Evolutionary conservation across 1,140 invertebrate genomes (phyloP).

Genomic region (Drosophila ercepeae): DNA sequence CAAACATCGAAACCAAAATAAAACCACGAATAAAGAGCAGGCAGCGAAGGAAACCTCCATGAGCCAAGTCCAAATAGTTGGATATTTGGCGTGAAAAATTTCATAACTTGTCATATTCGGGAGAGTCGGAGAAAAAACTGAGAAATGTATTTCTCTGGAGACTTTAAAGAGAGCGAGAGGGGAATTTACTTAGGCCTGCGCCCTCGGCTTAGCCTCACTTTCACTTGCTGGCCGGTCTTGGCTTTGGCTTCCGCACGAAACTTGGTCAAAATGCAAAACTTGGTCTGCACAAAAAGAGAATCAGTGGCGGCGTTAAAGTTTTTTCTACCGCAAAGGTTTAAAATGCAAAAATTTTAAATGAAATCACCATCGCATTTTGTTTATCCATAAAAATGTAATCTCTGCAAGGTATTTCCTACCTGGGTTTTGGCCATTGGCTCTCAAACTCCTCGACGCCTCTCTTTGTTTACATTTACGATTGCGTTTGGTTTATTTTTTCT

Average conservation of each 20-base stretch:
- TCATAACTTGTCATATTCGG: too few species aligned
- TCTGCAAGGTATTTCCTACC: neutral
- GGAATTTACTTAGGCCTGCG: conserved; percentile 34
- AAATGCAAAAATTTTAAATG: too few species aligned
- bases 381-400: neutral
- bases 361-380: too few species aligned
- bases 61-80: conserved; percentile 39
- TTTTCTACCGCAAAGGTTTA: neutral
- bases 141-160: neutral
- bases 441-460: conserved; percentile 11
- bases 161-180: conserved; percentile 12
- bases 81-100: conserved; percentile 54
- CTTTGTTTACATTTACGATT: conserved; percentile 38
- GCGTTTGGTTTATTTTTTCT: conserved; percentile 47
- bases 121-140: neutral
- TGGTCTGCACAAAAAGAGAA: conserved; percentile 50
- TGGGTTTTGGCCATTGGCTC: conserved; percentile 1
- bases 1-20: conserved; percentile 31
- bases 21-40: conserved; percentile 15
- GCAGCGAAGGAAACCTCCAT: conserved; percentile 49
- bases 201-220: conserved; percentile 70
- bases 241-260: conserved; percentile 70
- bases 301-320: neutral
- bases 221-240: conserved; percentile 60
- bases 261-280: conserved; percentile 81